phyloP scores from a whole-genome alignment of 2,113 vertebrate genomes.

The Sprattus sprattus region DNA sequence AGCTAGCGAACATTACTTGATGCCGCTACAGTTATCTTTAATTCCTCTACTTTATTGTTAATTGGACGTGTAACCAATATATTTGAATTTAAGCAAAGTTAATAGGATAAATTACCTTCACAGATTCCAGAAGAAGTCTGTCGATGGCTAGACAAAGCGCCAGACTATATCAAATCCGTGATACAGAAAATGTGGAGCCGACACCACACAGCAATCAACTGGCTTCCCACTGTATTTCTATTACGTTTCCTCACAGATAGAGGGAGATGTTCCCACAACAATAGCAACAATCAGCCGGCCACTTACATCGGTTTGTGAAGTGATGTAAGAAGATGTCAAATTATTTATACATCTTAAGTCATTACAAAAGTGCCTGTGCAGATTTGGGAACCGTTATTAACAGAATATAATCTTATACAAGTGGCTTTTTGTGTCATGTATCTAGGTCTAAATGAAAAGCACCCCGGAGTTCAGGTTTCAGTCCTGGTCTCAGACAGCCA shows the following conservation, averaged over 20 bases:
- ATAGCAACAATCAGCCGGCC: neutral
- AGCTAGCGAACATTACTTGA: neutral
- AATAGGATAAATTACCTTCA: neutral
- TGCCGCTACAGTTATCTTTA: neutral
- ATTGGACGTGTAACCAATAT: neutral
- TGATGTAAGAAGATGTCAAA: neutral
- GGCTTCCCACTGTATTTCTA: neutral
- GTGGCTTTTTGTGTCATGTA: neutral
- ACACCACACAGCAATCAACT: neutral
- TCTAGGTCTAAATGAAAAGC: neutral
- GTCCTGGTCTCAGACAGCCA: neutral
- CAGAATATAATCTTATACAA: neutral
- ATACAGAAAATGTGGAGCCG: neutral
- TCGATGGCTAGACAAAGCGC: constrained; percentile 2
- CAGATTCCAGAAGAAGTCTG: constrained; percentile 17
- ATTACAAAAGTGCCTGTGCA: neutral
- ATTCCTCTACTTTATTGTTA: neutral
- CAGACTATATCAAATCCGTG: constrained; percentile 13
- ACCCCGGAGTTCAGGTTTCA: neutral
- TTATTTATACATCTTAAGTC: neutral
- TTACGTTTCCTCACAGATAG: neutral
- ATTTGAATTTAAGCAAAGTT: neutral
- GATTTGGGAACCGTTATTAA: neutral
- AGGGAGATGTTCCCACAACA: neutral
- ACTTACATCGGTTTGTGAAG: neutral